Evolutionary conservation across 1,140 invertebrate genomes (phyloP).

Genomic region (Diploscapter pachys): DNA sequence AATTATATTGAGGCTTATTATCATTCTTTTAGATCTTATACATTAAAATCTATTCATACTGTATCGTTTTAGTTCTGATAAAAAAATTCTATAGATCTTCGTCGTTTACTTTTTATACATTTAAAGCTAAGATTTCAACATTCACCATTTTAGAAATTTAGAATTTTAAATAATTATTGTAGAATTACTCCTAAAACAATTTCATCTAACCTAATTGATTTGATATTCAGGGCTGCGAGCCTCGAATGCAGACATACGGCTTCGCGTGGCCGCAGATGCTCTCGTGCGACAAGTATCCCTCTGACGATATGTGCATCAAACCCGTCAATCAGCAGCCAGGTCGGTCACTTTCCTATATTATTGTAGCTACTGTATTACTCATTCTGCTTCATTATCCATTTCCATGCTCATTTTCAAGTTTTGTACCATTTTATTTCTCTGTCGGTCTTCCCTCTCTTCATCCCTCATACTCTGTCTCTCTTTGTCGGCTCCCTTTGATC

Average conservation of each 20-base stretch:
- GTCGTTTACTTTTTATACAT: too few species aligned
- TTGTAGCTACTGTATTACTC: not conserved
- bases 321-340: slow-evolving; percentile 42
- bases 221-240: slow-evolving; percentile 64
- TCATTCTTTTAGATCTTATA: too few species aligned
- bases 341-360: slow-evolving; percentile 7
- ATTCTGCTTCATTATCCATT: not conserved
- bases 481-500: not conserved
- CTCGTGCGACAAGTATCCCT: slow-evolving; percentile 68
- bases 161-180: too few species aligned
- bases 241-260: slow-evolving; percentile 68
- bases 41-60: too few species aligned
- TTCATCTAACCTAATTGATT: not conserved
- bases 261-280: slow-evolving; percentile 73
- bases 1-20: not conserved
- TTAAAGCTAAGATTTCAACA: too few species aligned
- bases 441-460: not conserved
- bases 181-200: too few species aligned
- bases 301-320: slow-evolving; percentile 71
- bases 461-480: not conserved
- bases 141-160: too few species aligned
- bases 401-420: not conserved
- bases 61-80: too few species aligned
- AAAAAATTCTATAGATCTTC: too few species aligned
- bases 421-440: not conserved